Conservation (phyloP, 1,140 invertebrate species). For the Diorhabda carinulata region DNA sequence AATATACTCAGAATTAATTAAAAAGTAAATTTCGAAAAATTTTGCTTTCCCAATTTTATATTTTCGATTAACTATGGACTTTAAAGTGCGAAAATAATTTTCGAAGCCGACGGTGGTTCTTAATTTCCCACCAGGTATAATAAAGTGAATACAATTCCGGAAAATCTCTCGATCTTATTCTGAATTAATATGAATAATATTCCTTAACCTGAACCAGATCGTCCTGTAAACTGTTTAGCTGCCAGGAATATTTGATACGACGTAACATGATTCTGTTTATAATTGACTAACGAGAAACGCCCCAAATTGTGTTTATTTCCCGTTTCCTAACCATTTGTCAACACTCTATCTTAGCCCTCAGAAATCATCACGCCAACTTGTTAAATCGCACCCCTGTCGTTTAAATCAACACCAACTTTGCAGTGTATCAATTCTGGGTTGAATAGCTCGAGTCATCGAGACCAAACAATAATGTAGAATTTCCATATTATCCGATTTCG, state of each 20-base stretch:
- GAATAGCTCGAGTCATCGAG: not conserved
- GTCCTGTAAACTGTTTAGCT: too few relatives aligned
- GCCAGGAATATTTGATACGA: too few relatives aligned
- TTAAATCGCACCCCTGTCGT: conserved; percentile 1
- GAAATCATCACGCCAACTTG: not conserved
- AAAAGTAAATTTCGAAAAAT: too few relatives aligned
- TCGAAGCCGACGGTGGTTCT: too few relatives aligned
- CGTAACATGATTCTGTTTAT: not conserved
- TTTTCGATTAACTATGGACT: too few relatives aligned
- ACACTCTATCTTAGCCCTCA: not conserved
- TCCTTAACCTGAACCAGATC: too few relatives aligned
- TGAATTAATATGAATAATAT: not conserved
- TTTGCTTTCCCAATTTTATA: too few relatives aligned
- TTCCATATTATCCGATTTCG: too few relatives aligned
- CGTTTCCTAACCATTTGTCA: not conserved
- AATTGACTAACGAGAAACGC: not conserved
- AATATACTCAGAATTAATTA: too few relatives aligned
- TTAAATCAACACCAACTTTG: not conserved
- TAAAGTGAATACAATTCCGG: too few relatives aligned
- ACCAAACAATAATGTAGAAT: not conserved
- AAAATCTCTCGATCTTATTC: not conserved
- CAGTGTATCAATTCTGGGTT: not conserved
- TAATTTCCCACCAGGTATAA: too few relatives aligned
- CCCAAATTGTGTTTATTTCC: not conserved
- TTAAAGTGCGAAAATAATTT: too few relatives aligned